These are phyloP conservation scores for Clistopyga incitator DNA, from an alignment of 2,888 invertebrate species.

Conservation along the genomic window DNA sequence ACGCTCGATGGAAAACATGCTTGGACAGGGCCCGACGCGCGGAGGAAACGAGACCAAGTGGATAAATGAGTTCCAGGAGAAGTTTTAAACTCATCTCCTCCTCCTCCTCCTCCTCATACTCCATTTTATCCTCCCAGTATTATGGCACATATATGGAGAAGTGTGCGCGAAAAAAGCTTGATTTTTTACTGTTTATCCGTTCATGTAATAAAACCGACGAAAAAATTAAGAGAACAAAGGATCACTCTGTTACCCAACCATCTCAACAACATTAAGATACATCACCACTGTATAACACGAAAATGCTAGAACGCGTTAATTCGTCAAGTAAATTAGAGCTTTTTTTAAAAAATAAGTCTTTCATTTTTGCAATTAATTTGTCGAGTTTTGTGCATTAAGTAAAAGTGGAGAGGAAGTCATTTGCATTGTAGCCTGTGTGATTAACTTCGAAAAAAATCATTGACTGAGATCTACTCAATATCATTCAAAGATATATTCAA, in stretches of 20 bases:
- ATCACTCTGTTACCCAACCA: not conserved
- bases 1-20: constrained; percentile 65
- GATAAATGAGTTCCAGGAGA: constrained; percentile 66
- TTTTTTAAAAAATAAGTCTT: too few species aligned
- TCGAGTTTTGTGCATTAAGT: too few species aligned
- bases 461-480: too few species aligned
- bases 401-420: too few species aligned
- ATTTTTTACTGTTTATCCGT: constrained; percentile 4
- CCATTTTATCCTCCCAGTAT: constrained; percentile 12
- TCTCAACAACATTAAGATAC: not conserved
- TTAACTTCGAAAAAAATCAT: too few species aligned
- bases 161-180: not conserved
- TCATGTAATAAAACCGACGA: not conserved
- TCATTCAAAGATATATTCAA: too few species aligned
- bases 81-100: constrained; percentile 53
- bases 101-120: constrained; percentile 21
- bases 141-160: constrained; percentile 17
- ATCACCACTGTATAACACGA: not conserved
- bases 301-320: not conserved
- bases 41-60: constrained; percentile 67
- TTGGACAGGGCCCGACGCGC: constrained; percentile 60
- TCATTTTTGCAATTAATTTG: too few species aligned
- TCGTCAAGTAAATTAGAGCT: not conserved
- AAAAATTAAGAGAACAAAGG: constrained; percentile 3
- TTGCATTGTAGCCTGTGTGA: too few species aligned